phyloP scores from a whole-genome alignment of 1,140 invertebrate genomes.

The Atta colombica region DNA sequence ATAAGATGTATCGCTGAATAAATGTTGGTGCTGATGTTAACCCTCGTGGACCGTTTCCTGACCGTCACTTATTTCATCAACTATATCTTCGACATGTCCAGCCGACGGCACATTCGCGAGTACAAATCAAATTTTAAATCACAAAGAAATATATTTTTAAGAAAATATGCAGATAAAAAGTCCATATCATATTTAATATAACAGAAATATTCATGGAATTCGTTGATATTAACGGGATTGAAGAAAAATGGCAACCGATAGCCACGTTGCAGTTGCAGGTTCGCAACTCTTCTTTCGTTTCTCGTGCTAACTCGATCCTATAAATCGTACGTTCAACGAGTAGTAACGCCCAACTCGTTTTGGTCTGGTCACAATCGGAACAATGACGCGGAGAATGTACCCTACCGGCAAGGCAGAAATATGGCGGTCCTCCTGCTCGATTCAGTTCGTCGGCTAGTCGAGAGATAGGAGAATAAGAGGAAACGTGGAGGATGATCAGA shows the following conservation, averaged over 20 bases:
- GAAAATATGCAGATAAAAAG: not conserved
- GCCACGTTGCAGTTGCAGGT: conserved; percentile 59
- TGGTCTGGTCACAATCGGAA: conserved; percentile 77
- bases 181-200: not conserved
- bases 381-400: conserved; percentile 78
- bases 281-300: conserved; percentile 69
- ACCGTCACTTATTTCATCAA: not conserved
- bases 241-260: conserved; percentile 54
- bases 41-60: not conserved
- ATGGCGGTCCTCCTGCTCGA: conserved; percentile 75
- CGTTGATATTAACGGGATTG: not conserved
- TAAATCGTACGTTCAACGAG: conserved; percentile 74
- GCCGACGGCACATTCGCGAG: not conserved
- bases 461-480: conserved; percentile 69
- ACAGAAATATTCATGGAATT: not conserved
- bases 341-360: conserved; percentile 78
- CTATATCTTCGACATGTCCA: conserved; percentile 2
- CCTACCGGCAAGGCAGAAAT: conserved; percentile 75
- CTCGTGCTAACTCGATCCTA: conserved; percentile 68
- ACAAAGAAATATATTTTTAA: not conserved
- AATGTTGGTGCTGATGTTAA: conserved; percentile 69
- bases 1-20: conserved; percentile 80
- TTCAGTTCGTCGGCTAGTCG: conserved; percentile 69
- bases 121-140: conserved; percentile 48
- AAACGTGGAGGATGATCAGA: conserved; percentile 49